Percentiles rank a stretch among this genome's conserved stretches.
Conservation (phyloP, 2,797 vertebrate genomes). For the Allobates femoralis region DNA sequence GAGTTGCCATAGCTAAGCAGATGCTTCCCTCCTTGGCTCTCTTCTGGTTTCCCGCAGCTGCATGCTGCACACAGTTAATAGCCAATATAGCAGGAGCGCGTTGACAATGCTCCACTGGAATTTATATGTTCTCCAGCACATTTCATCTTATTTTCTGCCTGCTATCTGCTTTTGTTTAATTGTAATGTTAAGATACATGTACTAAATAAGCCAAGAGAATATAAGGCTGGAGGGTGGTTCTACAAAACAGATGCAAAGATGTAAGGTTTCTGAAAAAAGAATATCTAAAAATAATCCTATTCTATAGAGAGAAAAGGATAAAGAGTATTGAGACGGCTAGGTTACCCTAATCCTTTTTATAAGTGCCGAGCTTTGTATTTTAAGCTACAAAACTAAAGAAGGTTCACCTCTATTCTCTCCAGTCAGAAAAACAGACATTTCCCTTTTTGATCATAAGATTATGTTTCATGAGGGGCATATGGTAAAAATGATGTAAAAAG, state of each 20-base stretch:
- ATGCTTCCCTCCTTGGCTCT: constrained; percentile 33
- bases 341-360: constrained; percentile 11
- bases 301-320: background rate
- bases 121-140: constrained; percentile 8
- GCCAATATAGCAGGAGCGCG: constrained; percentile 25
- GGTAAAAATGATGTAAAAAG: background rate
- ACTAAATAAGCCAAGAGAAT: constrained; percentile 3
- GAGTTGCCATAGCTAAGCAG: constrained; percentile 22
- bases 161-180: constrained; percentile 32
- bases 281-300: background rate
- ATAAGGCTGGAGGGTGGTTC: constrained; percentile 19
- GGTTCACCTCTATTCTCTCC: background rate
- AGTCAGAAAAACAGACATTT: background rate
- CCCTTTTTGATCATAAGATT: background rate
- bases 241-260: constrained; percentile 36
- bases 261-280: constrained; percentile 3
- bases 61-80: constrained; percentile 29
- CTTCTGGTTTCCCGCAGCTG: constrained; percentile 31
- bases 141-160: background rate
- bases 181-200: constrained; percentile 24
- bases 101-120: background rate
- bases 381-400: background rate
- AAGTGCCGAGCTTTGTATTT: background rate
- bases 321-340: background rate
- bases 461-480: background rate